Base-by-base conservation (phyloP, 2,113 vertebrate genomes). In the Bufo bufo region DNA sequence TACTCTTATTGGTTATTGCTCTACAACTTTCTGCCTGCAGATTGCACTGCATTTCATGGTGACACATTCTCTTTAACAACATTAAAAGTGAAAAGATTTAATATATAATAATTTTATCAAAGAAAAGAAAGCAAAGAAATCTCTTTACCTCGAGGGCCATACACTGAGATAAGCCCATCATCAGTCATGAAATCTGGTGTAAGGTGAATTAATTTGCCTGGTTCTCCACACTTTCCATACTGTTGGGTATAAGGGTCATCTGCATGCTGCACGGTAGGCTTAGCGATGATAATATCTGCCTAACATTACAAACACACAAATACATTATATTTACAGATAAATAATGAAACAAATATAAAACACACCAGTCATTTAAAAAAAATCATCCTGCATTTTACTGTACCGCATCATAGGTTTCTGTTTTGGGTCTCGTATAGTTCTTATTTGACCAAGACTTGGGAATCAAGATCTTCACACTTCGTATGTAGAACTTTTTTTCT, bases 401-500 rank as follows among this genome's bases (percentile, higher is more conserved):
- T 92, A 95, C 94, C 88, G 94, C 90, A 17, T 92, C 90, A 90
- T 93, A 94, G 17, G 94, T 92, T 91, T 96, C 95, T 89, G 82
- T 93, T 86, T 88, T 94, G 54, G 92, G 65, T 77, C 50, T 92
- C 87, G 77, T 50, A 85, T 94, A 93, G 1, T 79, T 88, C 14
- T 86, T 91, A 75, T 88, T 74, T 20, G 19, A 84, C 94, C 94
- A 95, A 0, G 90, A 93, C 14, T 90, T 47, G 50, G 95, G 95
- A 87, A 96, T 88, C 90, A 96, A 85, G 78, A 96, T 93, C 90
- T 92, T 95, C 66, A 94, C 91, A 52, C 92, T 91, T 74, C 91
- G 94, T 91, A 94, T 94, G 90, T 93, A 95, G 89, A 94, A 89
- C 85, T 90, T 92, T 85, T 74, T n/a, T 82, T 93, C 66, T 47